phyloP scores from a whole-genome alignment of 2,797 vertebrate genomes.

The Gambusia yucatana region DNA sequence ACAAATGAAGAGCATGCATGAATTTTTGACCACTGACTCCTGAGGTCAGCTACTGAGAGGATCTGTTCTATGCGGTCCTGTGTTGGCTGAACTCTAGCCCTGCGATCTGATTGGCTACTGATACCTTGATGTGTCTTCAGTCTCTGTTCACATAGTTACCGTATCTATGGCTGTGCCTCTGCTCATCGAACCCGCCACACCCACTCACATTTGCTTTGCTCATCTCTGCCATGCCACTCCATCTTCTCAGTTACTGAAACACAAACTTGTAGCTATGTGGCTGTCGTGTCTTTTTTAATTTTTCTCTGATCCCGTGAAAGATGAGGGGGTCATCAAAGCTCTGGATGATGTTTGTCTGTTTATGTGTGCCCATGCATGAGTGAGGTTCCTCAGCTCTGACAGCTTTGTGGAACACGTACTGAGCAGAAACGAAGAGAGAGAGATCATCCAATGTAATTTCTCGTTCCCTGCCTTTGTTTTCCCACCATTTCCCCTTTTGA shows the following conservation, averaged over 20 bases:
- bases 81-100: constrained; percentile 43
- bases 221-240: constrained; percentile 26
- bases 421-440: constrained; percentile 40
- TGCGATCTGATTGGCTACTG: constrained; percentile 67
- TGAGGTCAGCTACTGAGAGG: constrained; percentile 14
- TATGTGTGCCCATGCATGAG: constrained; percentile 16
- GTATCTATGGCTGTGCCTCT: constrained; percentile 73
- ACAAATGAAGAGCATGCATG: constrained; percentile 17
- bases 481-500: constrained; percentile 46
- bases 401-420: constrained; percentile 28
- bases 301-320: constrained; percentile 16
- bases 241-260: constrained; percentile 46
- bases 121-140: constrained; percentile 62
- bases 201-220: constrained; percentile 51
- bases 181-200: constrained; percentile 71
- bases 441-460: constrained; percentile 41
- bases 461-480: constrained; percentile 46
- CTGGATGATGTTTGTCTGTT: background rate
- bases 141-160: constrained; percentile 77
- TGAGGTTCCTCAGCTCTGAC: constrained; percentile 45
- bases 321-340: constrained; percentile 19
- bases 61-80: constrained; percentile 13
- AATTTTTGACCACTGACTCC: constrained; percentile 31
- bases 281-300: constrained; percentile 17
- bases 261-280: constrained; percentile 24